phyloP scores from a whole-genome alignment of 2,113 vertebrate genomes.

The Microcebus murinus region DNA sequence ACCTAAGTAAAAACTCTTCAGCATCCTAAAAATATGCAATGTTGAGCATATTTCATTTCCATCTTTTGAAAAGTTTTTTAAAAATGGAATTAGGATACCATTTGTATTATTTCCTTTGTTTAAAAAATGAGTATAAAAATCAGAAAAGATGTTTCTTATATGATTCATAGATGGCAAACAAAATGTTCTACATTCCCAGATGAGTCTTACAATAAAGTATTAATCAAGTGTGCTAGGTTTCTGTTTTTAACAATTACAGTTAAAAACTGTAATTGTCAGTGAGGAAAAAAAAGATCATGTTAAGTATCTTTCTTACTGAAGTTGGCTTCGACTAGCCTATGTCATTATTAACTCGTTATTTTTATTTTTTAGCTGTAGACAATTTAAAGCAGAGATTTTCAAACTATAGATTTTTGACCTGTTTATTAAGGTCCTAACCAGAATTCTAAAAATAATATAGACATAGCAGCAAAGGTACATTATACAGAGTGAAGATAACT shows the following conservation, averaged over 20 bases:
- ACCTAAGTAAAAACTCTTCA: neutral
- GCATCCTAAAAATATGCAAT: slow-evolving; percentile 6
- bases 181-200: slow-evolving; percentile 37
- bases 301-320: slow-evolving; percentile 13
- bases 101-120: slow-evolving; percentile 51
- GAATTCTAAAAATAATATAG: neutral
- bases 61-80: slow-evolving; percentile 18
- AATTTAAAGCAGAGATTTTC: slow-evolving; percentile 39
- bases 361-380: neutral
- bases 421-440: neutral
- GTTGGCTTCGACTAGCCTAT: neutral
- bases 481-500: neutral
- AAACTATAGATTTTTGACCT: neutral
- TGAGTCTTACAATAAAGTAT: slow-evolving; percentile 52
- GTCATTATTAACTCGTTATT: neutral
- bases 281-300: neutral
- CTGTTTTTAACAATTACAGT: slow-evolving; percentile 46
- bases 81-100: slow-evolving; percentile 47
- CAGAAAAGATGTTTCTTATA: slow-evolving; percentile 50
- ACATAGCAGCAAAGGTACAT: neutral
- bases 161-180: slow-evolving; percentile 59
- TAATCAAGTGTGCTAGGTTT: slow-evolving; percentile 9
- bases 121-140: slow-evolving; percentile 57
- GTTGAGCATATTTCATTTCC: neutral
- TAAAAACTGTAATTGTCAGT: slow-evolving; percentile 41